Conservation (phyloP, 2,797 vertebrate species). For the Paramormyrops hopkinsi region DNA sequence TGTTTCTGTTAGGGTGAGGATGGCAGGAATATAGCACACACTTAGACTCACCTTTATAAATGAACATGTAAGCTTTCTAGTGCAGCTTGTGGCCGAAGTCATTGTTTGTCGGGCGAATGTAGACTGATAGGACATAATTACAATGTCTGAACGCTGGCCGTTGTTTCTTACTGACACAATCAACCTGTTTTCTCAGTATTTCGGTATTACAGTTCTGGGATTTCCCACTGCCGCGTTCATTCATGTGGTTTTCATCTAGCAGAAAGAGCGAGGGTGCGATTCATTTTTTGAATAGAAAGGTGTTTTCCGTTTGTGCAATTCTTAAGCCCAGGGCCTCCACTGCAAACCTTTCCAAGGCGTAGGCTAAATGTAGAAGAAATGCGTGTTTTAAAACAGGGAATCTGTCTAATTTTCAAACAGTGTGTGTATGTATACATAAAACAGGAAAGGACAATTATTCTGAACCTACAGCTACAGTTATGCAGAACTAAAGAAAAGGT, state of each 20-base stretch:
- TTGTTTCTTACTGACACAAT: conserved; percentile 5
- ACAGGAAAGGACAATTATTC: not conserved
- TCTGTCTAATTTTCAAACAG: not conserved
- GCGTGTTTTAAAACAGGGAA: not conserved
- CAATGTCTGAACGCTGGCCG: not conserved
- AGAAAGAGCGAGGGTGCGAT: conserved; percentile 33
- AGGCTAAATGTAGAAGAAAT: not conserved
- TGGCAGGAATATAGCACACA: not conserved
- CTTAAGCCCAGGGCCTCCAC: not conserved
- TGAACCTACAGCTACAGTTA: not conserved
- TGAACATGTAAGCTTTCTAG: not conserved
- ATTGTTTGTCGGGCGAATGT: not conserved
- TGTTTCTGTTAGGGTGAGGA: not conserved
- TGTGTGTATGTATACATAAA: not conserved
- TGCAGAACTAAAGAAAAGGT: not conserved
- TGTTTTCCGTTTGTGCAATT: conserved; percentile 33
- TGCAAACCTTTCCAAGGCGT: not conserved
- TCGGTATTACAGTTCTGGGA: conserved; percentile 47
- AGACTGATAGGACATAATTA: not conserved
- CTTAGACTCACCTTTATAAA: not conserved
- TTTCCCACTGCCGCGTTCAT: conserved; percentile 59
- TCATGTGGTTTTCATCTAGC: conserved; percentile 55
- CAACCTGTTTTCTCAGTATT: conserved; percentile 29
- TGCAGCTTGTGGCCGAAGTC: not conserved
- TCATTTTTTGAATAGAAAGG: conserved; percentile 31